phyloP scores from a whole-genome alignment of 35 echinoderm and acorn worm species.

The Antedon bifida region DNA sequence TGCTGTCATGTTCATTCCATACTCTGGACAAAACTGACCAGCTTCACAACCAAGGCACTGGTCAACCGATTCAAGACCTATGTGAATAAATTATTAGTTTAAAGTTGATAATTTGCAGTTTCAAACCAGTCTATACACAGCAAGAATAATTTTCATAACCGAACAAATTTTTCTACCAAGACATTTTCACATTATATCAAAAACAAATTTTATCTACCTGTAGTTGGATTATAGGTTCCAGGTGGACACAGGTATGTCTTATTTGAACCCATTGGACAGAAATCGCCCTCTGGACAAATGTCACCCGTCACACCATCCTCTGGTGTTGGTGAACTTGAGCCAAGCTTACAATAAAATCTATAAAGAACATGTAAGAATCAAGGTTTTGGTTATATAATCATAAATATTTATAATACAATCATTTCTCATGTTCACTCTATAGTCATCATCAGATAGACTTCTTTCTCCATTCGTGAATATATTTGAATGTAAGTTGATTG shows the following conservation, averaged over 20 bases:
- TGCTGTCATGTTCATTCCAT: slow-evolving; percentile 76
- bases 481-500: too few relatives aligned
- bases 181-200: too few relatives aligned
- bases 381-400: too few relatives aligned
- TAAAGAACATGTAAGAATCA: background rate
- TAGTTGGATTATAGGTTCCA: slow-evolving; percentile 79
- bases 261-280: slow-evolving; percentile 73
- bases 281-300: slow-evolving; percentile 79
- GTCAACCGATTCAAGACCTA: slow-evolving; percentile 60
- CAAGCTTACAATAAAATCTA: slow-evolving; percentile 65
- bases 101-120: too few relatives aligned
- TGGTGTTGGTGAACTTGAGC: slow-evolving; percentile 43
- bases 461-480: too few relatives aligned
- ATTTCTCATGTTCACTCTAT: too few relatives aligned
- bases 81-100: background rate
- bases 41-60: slow-evolving; percentile 66
- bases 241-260: slow-evolving; percentile 80
- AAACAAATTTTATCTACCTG: slow-evolving; percentile 26
- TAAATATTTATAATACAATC: too few relatives aligned
- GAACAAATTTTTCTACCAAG: too few relatives aligned
- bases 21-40: slow-evolving; percentile 76
- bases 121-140: too few relatives aligned
- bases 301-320: slow-evolving; percentile 73
- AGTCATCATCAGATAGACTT: too few relatives aligned
- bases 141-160: too few relatives aligned